These are phyloP conservation scores for Rhabdomys dilectus DNA, from an alignment of 2,113 vertebrate species.

Conservation along the genomic window DNA sequence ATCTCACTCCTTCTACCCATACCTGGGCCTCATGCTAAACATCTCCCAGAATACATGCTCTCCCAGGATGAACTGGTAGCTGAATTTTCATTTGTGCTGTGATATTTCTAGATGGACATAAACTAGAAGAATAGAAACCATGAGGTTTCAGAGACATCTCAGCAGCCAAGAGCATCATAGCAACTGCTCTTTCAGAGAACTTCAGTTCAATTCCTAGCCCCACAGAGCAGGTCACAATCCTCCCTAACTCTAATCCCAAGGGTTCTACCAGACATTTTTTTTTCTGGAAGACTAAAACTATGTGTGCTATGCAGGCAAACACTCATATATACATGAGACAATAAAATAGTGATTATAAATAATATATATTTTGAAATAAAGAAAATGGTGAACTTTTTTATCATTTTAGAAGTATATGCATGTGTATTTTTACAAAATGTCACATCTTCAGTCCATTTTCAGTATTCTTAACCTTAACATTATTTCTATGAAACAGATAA, in stretches of 20 bases:
- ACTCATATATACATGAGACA: not conserved
- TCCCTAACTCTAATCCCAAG: not conserved
- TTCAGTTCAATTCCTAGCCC: not conserved
- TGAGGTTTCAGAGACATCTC: no score
- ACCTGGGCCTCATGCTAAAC: not conserved
- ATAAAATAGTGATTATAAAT: not conserved
- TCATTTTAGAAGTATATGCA: not conserved
- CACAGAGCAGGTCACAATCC: not conserved
- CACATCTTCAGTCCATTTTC: not conserved
- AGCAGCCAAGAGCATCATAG: not conserved
- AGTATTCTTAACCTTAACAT: not conserved
- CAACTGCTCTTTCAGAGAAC: not conserved
- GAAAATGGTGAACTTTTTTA: not conserved
- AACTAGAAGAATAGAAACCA: not conserved
- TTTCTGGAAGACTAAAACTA: not conserved
- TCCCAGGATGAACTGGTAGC: not conserved
- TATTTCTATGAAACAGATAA: not conserved
- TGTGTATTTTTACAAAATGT: not conserved
- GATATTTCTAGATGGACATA: not conserved
- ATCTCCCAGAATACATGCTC: not conserved
- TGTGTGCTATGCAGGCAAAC: not conserved
- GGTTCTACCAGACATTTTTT: not conserved
- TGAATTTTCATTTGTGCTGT: not conserved
- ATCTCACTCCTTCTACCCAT: not conserved
- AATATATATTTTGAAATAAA: not conserved